Evolutionary conservation across 2,113 vertebrate species (phyloP), one percentile per base, ranked within the genome.

Genomic region (Enhydra lutris): DNA sequence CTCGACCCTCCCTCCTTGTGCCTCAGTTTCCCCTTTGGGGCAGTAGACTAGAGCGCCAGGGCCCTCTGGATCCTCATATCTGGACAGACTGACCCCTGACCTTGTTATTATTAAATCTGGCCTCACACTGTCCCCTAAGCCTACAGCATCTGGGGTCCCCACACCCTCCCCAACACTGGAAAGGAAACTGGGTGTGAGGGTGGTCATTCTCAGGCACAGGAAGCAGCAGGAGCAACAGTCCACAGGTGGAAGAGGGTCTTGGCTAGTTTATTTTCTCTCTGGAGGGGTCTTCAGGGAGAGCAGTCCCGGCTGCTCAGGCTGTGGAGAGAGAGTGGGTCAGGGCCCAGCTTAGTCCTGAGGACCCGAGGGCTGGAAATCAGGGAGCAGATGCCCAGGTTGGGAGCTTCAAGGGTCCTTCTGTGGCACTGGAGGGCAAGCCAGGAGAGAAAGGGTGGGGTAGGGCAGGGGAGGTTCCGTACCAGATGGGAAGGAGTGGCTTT

Each of bases 191-290:
- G 13, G 20, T n/a, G 73, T 14, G 45, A 36, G 26, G 17, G 55
- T 45, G 52, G 13, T 52, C 50, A 20, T 13, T 63, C 14, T 36
- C 21, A 76, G 67, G 78, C 81, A 12, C 83, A 47, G 24, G 86
- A 91, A 57, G 55, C 78, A 74, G 63, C 83, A 79, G 74, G 39
- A 74, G 57, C 78, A 67, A 85, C 65, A 78, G 71, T 82, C 50
- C 63, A 74, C 89, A 63, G 47, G 50, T 23, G 42, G 47, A 90
- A 57, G 88, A 97, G 52, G 74, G 20, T 86, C 95, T 95, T 26
- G 0, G 86, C 86, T 97, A 97, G 83, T 98, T 98, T 98, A 98
- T 98, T 98, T 96, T 98, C 96, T 97, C 96, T 97, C 97, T 96
- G 97, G 87, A 97, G 89, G 73, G 84, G 67, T 97, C 97, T 97